These are phyloP conservation scores for Pristionchus mayeri DNA, from an alignment of 2,888 invertebrate genomes.

Conservation along the genomic window DNA sequence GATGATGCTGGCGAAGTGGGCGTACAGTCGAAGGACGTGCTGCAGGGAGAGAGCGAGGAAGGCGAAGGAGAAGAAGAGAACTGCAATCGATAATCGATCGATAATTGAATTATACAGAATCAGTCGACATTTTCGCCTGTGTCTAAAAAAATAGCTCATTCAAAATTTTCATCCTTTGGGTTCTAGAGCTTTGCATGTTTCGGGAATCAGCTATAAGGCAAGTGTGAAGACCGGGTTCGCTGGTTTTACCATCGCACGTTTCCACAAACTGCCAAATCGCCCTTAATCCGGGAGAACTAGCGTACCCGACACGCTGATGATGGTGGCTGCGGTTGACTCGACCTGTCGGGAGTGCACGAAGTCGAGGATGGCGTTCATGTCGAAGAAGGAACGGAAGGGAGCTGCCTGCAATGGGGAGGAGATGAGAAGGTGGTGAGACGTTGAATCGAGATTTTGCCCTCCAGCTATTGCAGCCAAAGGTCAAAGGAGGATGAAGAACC, in stretches of 20 bases:
- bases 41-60: constrained; percentile 79
- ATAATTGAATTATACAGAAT: background rate
- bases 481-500: too few species aligned
- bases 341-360: constrained; percentile 71
- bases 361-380: constrained; percentile 68
- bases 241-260: too few species aligned
- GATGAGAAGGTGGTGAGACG: too few species aligned
- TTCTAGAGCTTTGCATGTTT: too few species aligned
- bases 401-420: too few species aligned
- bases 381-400: constrained; percentile 63
- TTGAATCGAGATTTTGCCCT: too few species aligned
- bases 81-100: constrained; percentile 74
- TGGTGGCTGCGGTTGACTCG: constrained; percentile 66
- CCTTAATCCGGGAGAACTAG: background rate
- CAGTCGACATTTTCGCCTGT: too few species aligned
- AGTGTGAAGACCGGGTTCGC: too few species aligned
- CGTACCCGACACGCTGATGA: constrained; percentile 68
- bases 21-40: constrained; percentile 79
- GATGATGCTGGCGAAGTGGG: constrained; percentile 78
- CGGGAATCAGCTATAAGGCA: too few species aligned
- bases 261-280: background rate
- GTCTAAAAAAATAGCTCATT: too few species aligned
- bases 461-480: too few species aligned
- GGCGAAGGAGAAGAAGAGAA: constrained; percentile 78
- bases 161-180: too few species aligned